A percentile compares a stretch with the other conserved stretches of the same genome.
Evolutionary conservation across 2,797 vertebrate genomes (phyloP).

Genomic region (Phrynocephalus forsythii): DNA sequence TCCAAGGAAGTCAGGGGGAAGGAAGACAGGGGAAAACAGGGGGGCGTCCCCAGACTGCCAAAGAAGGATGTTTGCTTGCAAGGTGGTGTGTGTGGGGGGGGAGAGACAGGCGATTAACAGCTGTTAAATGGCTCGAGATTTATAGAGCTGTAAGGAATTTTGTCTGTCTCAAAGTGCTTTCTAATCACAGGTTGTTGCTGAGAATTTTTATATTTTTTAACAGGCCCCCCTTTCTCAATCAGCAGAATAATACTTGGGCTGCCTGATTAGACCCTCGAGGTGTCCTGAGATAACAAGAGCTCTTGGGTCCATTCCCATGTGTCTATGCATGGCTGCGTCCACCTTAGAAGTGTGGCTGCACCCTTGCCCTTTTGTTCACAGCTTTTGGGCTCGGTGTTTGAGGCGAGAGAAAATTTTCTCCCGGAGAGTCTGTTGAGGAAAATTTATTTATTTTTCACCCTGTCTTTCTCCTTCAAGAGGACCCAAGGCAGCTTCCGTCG

Average conservation of each 20-base stretch:
- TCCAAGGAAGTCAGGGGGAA: neutral
- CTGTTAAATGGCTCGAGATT: conserved; percentile 60
- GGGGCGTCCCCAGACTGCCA: neutral
- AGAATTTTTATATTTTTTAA: neutral
- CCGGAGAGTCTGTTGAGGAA: no score
- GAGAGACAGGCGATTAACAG: conserved; percentile 28
- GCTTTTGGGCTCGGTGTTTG: no score
- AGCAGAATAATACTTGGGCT: neutral
- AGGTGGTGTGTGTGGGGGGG: neutral
- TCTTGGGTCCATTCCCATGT: neutral
- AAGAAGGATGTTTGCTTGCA: neutral
- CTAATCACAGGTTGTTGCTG: conserved; percentile 61
- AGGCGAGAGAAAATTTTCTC: no score
- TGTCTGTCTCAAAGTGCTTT: conserved; percentile 56
- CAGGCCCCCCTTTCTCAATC: neutral
- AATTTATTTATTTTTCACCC: no score
- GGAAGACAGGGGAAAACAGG: no score
- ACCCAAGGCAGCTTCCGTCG: no score
- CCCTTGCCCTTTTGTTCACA: no score
- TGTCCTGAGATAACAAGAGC: neutral
- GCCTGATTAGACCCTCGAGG: neutral
- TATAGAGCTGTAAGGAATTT: conserved; percentile 45
- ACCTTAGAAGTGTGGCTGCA: no score
- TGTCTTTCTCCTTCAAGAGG: no score
- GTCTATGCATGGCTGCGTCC: no score